Evolutionary conservation across 1,140 invertebrate species (phyloP).

Genomic region (Medauroidea extradentata): DNA sequence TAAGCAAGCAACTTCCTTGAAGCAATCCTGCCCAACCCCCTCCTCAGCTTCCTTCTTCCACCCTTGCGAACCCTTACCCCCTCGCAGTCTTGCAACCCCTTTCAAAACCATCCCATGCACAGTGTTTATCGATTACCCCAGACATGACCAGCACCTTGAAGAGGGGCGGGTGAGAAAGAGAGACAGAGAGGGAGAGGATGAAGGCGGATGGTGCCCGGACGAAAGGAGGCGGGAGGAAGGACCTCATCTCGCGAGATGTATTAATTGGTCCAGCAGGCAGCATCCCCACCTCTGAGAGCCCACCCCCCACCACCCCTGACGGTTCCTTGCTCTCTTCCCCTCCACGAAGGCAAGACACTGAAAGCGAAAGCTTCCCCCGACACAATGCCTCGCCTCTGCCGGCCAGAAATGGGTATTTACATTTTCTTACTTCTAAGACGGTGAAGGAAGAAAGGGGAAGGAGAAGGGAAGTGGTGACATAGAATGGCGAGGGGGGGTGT

Average conservation of each 20-base stretch:
- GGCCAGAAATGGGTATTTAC: too few species aligned
- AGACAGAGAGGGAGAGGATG: not conserved
- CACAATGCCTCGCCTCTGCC: too few species aligned
- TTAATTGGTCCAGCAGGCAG: constrained; percentile 25
- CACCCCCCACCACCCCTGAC: too few species aligned
- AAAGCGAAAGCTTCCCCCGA: too few species aligned
- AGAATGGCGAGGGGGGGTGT: too few species aligned
- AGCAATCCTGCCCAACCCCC: not conserved
- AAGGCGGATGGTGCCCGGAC: constrained; percentile 4
- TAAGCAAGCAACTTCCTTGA: constrained; percentile 10
- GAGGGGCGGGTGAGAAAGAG: constrained; percentile 1
- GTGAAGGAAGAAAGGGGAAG: too few species aligned
- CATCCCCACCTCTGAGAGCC: not conserved
- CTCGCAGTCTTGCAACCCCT: not conserved
- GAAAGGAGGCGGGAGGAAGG: constrained; percentile 12
- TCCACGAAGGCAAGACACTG: too few species aligned
- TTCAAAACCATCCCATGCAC: constrained; percentile 2
- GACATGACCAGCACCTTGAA: constrained; percentile 26
- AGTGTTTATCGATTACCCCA: constrained; percentile 27
- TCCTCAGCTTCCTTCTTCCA: not conserved
- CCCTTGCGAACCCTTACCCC: not conserved
- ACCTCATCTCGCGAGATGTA: constrained; percentile 27
- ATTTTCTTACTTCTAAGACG: too few species aligned
- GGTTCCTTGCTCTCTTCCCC: too few species aligned
- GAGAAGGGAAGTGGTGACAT: too few species aligned